phyloP scores from a whole-genome alignment of 2,113 vertebrate genomes.

The Mohoua ochrocephala region DNA sequence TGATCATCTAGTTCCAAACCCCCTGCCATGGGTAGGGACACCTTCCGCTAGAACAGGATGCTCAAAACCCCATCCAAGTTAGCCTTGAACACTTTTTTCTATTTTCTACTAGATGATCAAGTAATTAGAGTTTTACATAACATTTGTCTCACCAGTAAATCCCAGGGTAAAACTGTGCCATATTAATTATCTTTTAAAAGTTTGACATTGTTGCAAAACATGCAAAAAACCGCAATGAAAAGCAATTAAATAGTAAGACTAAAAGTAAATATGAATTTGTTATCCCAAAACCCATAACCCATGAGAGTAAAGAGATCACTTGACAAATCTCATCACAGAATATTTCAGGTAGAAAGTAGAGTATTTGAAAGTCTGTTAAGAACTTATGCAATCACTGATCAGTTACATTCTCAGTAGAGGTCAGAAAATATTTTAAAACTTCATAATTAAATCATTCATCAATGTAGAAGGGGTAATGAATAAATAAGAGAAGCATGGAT shows the following conservation, averaged over 20 bases:
- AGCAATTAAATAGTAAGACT: not conserved
- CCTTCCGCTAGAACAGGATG: not conserved
- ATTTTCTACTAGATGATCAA: not conserved
- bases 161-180: not conserved
- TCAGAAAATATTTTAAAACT: not conserved
- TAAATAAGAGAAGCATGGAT: not conserved
- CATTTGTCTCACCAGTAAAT: not conserved
- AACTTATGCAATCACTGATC: not conserved
- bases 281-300: not conserved
- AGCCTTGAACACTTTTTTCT: not conserved
- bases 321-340: not conserved
- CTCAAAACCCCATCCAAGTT: not conserved
- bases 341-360: not conserved
- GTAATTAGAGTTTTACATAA: not conserved
- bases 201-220: not conserved
- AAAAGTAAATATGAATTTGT: not conserved
- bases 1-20: not conserved
- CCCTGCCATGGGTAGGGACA: not conserved
- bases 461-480: not conserved
- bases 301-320: not conserved
- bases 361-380: not conserved
- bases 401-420: not conserved
- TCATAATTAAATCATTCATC: not conserved
- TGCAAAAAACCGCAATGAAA: not conserved
- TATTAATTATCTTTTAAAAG: not conserved